Evolutionary conservation across 2,888 invertebrate species (phyloP).

Genomic region (Cryptus armator): DNA sequence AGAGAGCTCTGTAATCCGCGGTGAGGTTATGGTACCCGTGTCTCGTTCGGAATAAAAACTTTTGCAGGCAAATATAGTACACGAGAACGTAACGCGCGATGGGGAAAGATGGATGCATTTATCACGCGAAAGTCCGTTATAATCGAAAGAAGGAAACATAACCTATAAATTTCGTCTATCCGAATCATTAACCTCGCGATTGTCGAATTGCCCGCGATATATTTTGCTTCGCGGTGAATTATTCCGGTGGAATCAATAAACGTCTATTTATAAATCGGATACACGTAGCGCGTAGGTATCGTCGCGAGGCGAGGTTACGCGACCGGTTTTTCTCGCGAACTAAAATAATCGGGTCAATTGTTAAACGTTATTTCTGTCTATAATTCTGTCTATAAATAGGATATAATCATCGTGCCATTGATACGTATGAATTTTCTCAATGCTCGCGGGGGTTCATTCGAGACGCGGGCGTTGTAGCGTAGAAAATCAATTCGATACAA

Average conservation of each 20-base stretch:
- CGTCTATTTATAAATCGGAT: background rate
- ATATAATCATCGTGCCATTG: background rate
- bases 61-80: background rate
- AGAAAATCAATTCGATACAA: slow-evolving; percentile 2
- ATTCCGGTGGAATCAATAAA: slow-evolving; percentile 6
- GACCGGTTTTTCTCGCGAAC: slow-evolving; percentile 10
- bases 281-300: background rate
- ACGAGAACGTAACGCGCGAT: background rate
- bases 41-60: slow-evolving; percentile 58
- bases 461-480: background rate
- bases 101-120: slow-evolving; percentile 59
- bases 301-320: background rate
- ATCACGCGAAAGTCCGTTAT: slow-evolving; percentile 65
- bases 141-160: slow-evolving; percentile 64
- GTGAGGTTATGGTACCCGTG: background rate
- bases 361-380: background rate
- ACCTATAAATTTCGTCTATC: slow-evolving; percentile 33
- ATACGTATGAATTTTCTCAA: background rate
- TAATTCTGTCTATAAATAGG: slow-evolving; percentile 28
- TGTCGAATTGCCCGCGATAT: slow-evolving; percentile 70
- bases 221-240: background rate
- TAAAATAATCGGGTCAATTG: slow-evolving; percentile 27
- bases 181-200: slow-evolving; percentile 65
- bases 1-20: slow-evolving; percentile 34
- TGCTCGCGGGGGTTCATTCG: background rate